Evolutionary conservation across 2,888 invertebrate species (phyloP), one percentile per base, ranked within the genome.

Genomic region (Coenonympha arcania): DNA sequence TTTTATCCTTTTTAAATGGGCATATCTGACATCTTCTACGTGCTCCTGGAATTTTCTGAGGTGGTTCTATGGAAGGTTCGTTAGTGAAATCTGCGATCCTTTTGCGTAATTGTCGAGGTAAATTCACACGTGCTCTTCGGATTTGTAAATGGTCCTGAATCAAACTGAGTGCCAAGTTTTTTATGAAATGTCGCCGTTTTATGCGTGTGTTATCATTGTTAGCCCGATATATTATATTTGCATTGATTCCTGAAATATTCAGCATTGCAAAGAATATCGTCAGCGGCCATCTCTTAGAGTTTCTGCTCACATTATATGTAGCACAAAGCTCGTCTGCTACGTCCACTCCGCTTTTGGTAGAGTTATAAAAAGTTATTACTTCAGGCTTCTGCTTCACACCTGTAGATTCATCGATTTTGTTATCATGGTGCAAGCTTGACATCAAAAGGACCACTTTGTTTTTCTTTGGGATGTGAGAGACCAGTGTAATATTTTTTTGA

Each of bases 381-480:
- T 59, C 53, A 22, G 53, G 45, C 33, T 53, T 50, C 6, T 30
- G 33, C 30, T 52, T 41, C 34, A 33, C 50, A 28, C 56, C 57
- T 30, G 61, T 55, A 9, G 42, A 13, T 45, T 52, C 43, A 20
- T 61, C 55, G 31, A 58, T 60, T 3, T 13, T 19, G 19, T 44
- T 33, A 18, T 50, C 43, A 36, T 54, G 46, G 19, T 59, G 56
- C 6, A 55, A 26, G 16, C 58, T 58, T 6, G 62, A 63, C 44
- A 64, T 48, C 16, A 52, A 30, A n/a, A 50, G 18, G 0, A 55
- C 48, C 11, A 55, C 20, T 44, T 48, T 49, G 6, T 46, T 46
- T 37, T 52, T 54, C 9, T 37, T 55, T 53, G 52, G 50, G 4
- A 48, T 24, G 36, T 56, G 48, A 22, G 53, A 37, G 0, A 56